Base-by-base conservation (phyloP, 1,140 invertebrate genomes). In the Diachasma alloeum region DNA sequence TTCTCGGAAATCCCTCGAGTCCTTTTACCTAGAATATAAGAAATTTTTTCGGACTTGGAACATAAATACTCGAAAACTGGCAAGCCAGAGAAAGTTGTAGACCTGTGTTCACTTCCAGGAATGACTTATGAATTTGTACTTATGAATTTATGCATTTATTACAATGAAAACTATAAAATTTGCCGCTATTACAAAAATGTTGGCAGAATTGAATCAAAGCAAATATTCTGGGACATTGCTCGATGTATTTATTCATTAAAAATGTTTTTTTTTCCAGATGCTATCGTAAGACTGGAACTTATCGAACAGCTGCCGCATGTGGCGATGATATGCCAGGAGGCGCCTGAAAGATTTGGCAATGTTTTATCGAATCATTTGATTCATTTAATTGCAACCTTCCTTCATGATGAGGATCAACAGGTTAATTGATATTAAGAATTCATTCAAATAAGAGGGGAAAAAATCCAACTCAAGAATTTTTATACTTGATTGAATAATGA, bases 241-340 rank as follows among this genome's bases (percentile, higher is more conserved):
- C 59, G 59, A 31, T 63, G 59, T 8, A 24, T 19, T 31, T 56
- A 22, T 63, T 63, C 37, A 36, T 70, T 26, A 13, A 63, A 70
- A 70, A 39, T n/a, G 8, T 70, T 70, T 70, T 66, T 53, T 76
- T 76, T 87, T 85, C 31, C 86, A 94, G 93, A 93, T 81, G 87
- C 89, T 4, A 84, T 87, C 15, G 91, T 94, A 6, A 87, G 92
- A 42, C 90, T 91, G 17, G 92, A 93, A 79, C 80, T 94, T 80
- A 91, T 94, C 83, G 92, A 93, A 78, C 92, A 93, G 78, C 85
- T 94, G 31, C 92, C 93, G 1, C 90, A 93, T 76, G 90, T 94
- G 70, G 92, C 92, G n/a, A 87, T 91, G 72, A 90, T 92, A 78
- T 93, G 92, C 81, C 89, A 92, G 76, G 91, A 93, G 78, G 85